Evolutionary conservation across 2,113 vertebrate genomes (phyloP), one percentile per base, ranked within the genome.

Genomic region (Cnemophilus loriae): DNA sequence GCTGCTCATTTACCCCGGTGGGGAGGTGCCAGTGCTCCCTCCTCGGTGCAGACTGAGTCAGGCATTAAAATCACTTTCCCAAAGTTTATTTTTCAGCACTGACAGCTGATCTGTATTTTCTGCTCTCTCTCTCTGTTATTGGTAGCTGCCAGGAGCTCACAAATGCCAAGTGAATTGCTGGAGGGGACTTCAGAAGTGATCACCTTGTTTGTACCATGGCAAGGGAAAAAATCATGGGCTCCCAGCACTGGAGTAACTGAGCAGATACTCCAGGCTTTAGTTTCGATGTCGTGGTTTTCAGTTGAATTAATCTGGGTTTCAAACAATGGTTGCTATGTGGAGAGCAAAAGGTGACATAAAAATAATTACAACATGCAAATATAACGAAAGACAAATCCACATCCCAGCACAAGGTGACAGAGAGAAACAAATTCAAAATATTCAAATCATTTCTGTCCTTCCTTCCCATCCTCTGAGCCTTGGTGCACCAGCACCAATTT

Each of bases 121-220:
- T 90, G 60, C 83, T 81, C 44, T 32, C 59, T 32, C 59, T 94
- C 85, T 60, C 6, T 6, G 55, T 24, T 65, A 70, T 50, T 88
- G 83, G 56, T 88, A 71, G 81, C 46, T 83, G 77, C 90, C 77
- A 70, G 85, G 59, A 94, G 79, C 57, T 65, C 28, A 63, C 44
- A 69, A 87, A 90, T 94, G 68, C 91, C 86, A 80, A 94, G 92
- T 75, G 75, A 85, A 81, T 89, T 46, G 69, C 92, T 21, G 84
- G 42, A 93, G 85, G 94, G 86, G 90, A 83, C 92, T 95, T 67
- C 64, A 78, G 86, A 95, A 97, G 95, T 89, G 92, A 97, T 97
- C 96, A 95, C 71, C 89, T 96, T 95, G 96, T 97, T 97, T 93
- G 64, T 95, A 70, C 73, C 71, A 12, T 8, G 33, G 52, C 61